Evolutionary conservation across 2,113 vertebrate genomes (phyloP).

Genomic region (Leptocoma aspasia): DNA sequence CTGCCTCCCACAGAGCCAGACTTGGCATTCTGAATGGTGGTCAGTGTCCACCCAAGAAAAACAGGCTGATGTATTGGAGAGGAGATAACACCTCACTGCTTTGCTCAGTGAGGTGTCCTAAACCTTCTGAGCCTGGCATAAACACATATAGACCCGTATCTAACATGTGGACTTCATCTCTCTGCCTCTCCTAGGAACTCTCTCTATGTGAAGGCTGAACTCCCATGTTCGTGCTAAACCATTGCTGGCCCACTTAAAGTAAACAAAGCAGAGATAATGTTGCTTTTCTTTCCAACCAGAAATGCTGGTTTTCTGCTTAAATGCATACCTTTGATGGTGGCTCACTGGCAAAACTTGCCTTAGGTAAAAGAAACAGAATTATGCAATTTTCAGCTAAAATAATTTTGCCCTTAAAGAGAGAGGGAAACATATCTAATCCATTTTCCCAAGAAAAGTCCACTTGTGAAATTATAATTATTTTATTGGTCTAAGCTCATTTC

Average conservation of each 20-base stretch:
- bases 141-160: background rate
- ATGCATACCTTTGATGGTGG: conserved; percentile 48
- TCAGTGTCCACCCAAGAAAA: conserved; percentile 16
- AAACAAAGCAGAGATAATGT: conserved; percentile 47
- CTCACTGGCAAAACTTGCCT: conserved; percentile 46
- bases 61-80: background rate
- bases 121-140: conserved; percentile 17
- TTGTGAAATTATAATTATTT: conserved; percentile 1
- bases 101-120: background rate
- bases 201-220: background rate
- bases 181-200: background rate
- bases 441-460: background rate
- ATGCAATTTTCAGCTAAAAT: conserved; percentile 45
- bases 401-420: conserved; percentile 5
- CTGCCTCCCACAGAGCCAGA: background rate
- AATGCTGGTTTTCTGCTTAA: conserved; percentile 62
- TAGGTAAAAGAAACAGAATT: conserved; percentile 62
- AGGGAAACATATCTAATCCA: background rate
- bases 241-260: conserved; percentile 8
- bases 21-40: background rate
- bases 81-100: conserved; percentile 36
- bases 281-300: conserved; percentile 64
- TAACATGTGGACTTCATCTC: conserved; percentile 29
- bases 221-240: conserved; percentile 8
- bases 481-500: background rate